Base-by-base conservation (phyloP, 2,888 invertebrate species). In the Bimastos eiseni region DNA sequence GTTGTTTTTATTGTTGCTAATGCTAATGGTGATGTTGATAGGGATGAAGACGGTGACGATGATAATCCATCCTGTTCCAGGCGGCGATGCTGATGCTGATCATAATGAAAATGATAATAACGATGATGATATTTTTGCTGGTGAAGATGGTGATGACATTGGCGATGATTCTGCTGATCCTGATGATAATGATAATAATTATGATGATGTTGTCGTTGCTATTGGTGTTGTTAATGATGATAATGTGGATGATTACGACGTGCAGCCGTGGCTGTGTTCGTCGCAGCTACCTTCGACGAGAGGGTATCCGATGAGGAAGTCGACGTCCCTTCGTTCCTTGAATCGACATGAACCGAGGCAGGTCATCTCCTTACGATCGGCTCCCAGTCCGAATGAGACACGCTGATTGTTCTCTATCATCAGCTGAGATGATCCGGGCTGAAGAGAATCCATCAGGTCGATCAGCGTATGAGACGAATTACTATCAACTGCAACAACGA, bases 11-110 rank as follows among this genome's bases (percentile, higher is more conserved):
- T n/a, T 70, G 70, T 8, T 70, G n/a, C 8, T 30, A n/a, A 11
- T n/a, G 30, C 0, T 70, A n/a, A 3, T 30, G 55, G 6, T 55
- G 55, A 30, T n/a, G 70, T 24, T 90, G 83, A 83, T 84, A 41
- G 3, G 36, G 84, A 19, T 38, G 84, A 90, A n/a, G 83, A 84
- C 70, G 88, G 41, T 89, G 90, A 90, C 38, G 55, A 89, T 83
- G 83, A 83, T 89, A 70, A 33, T 91, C 49, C 49, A 41, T 36
- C 30, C 8, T 30, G 70, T n/a, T n/a, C 30, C 30, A 11, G 30
- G 8, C 11, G 70, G n/a, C 17, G 70, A 70, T n/a, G 70, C 2
- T n/a, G 70, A 11, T 70, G n/a, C 0, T n/a, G 70, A n/a, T 70
- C 30, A 70, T 70, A n/a, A 70, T 70, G n/a, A 70, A n/a, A 6